Evolutionary conservation across 2,113 vertebrate genomes (phyloP), one percentile per base, ranked within the genome.

Genomic region (Neotragus moschatus): DNA sequence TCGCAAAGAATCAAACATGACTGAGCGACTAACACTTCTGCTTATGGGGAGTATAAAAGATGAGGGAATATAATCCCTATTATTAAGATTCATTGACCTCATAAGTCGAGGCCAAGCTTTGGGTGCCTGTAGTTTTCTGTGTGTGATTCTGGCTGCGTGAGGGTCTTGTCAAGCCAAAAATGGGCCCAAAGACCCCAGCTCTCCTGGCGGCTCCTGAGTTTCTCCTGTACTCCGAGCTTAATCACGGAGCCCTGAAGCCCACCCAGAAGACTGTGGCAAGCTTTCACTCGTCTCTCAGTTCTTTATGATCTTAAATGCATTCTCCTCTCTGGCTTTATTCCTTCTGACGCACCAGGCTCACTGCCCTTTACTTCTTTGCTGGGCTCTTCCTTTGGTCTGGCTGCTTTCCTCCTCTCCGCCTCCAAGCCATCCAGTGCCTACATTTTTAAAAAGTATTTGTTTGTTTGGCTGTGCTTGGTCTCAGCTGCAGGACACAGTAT

Each of bases 241-340:
- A 16, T 75, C 73, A 7, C 3, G 3, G 33, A 25, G 36, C 25
- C 9, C 28, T 47, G 28, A 86, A n/a, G 26, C 43, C 61, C 43
- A 36, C 23, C n/a, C n/a, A 28, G 26, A 73, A 89, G 16, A 61
- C 33, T 9, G 6, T 33, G 45, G 30, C 45, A 66, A 28, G 23
- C 39, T 63, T 96, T 30, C 19, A 15, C 53, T 21, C 53, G 63
- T 30, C 21, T 15, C 25, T 43, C 39, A 75, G 0, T 75, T 26
- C 43, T 39, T 45, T 75, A 49, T 30, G 47, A 80, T 36, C 39
- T 84, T 33, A 30, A 17, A 60, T 90, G 73, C 33, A 36, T 77
- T 84, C 60, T 70, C 14, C 13, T 26, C 55, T 81, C n/a, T n/a
- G n/a, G 11, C 79, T 96, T 92, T 93, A n/a, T 88, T 94, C 81